A percentile compares a stretch with the other conserved stretches of the same genome.
phyloP scores from a whole-genome alignment of 2,113 vertebrate species.

The Phrynosoma platyrhinos region DNA sequence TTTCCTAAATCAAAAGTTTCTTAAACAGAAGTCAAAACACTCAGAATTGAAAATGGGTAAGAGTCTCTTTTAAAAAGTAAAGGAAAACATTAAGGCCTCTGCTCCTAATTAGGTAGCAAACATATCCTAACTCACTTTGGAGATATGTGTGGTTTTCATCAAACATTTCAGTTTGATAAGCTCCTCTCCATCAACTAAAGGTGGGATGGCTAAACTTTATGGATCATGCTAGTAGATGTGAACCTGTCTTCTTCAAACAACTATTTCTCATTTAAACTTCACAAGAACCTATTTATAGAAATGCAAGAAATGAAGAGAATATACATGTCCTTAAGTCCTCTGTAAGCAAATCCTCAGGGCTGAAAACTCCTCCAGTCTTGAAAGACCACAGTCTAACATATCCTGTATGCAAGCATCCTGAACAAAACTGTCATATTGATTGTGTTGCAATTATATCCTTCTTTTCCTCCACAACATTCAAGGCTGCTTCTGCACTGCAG shows the following conservation, averaged over 20 bases:
- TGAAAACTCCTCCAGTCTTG: too few relatives aligned
- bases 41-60: constrained; percentile 1
- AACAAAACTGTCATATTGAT: neutral
- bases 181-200: neutral
- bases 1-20: constrained; percentile 44
- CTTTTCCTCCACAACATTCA: neutral
- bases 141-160: neutral
- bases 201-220: neutral
- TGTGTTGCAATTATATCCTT: neutral
- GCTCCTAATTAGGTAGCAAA: neutral
- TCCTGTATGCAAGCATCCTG: neutral
- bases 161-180: neutral
- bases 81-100: neutral
- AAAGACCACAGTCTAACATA: neutral
- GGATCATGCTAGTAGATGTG: too few relatives aligned
- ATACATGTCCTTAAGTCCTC: too few relatives aligned
- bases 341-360: too few relatives aligned
- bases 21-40: constrained; percentile 15
- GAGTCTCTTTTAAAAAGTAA: constrained; percentile 27
- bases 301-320: too few relatives aligned
- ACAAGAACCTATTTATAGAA: too few relatives aligned
- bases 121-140: neutral
- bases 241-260: neutral
- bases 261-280: too few relatives aligned
- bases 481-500: neutral